A percentile compares a stretch with the other conserved stretches of the same genome.
phyloP scores from a whole-genome alignment of 2,797 vertebrate genomes.

The Sibirionetta formosa region DNA sequence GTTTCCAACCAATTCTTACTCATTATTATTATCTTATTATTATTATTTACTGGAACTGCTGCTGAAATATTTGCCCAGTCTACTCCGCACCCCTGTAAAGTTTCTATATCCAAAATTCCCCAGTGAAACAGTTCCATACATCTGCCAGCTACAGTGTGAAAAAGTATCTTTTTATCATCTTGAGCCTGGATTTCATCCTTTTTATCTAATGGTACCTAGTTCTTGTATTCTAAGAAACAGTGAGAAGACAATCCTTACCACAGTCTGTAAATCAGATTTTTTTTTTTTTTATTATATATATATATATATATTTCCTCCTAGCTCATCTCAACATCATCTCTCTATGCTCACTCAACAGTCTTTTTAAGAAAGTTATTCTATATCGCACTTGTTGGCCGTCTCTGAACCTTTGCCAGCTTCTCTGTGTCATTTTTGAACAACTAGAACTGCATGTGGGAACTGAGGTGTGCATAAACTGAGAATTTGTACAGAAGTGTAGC shows the following conservation, averaged over 20 bases:
- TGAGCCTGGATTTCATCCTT: neutral
- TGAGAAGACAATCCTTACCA: neutral
- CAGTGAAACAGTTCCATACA: neutral
- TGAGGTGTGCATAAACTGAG: neutral
- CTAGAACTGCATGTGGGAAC: rapidly evolving
- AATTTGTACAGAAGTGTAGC: neutral
- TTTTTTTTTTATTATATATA: neutral
- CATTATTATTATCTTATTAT: too few relatives aligned
- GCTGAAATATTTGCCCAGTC: neutral
- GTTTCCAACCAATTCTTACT: neutral
- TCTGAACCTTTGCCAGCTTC: neutral
- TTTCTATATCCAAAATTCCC: neutral
- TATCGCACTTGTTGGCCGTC: neutral
- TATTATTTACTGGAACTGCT: neutral
- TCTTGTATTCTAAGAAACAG: neutral
- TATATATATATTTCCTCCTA: neutral
- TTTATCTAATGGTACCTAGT: neutral
- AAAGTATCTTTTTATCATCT: rapidly evolving
- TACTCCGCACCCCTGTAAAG: neutral
- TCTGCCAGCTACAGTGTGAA: neutral
- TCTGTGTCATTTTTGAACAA: neutral
- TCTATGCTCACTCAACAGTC: neutral
- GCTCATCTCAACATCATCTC: neutral
- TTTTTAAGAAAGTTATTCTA: neutral
- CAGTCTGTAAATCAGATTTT: neutral